A percentile compares a stretch with the other conserved stretches of the same genome.
phyloP scores from a whole-genome alignment of 2,888 invertebrate genomes.

The Cephalotes varians region DNA sequence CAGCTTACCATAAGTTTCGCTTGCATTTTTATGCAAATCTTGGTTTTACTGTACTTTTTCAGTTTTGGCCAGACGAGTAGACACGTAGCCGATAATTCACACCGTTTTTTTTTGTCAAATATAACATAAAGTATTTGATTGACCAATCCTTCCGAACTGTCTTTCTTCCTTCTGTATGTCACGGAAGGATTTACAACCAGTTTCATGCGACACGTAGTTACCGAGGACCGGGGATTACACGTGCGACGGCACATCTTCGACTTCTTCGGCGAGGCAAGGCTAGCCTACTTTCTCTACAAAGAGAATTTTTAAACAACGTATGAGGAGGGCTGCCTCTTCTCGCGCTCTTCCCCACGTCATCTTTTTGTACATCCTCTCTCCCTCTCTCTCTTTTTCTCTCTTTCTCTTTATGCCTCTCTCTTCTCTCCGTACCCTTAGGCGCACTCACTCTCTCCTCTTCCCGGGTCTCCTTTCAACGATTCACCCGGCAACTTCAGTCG shows the following conservation, averaged over 20 bases:
- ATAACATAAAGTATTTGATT: not conserved
- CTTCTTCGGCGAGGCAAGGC: conserved; percentile 62
- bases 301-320: conserved; percentile 82
- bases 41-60: not conserved
- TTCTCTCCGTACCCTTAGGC: conserved; percentile 50
- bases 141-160: conserved; percentile 12
- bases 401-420: conserved; percentile 40
- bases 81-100: not conserved
- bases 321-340: conserved; percentile 73
- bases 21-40: conserved; percentile 9
- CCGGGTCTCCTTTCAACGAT: conserved; percentile 76
- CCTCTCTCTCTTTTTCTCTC: conserved; percentile 4
- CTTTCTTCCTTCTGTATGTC: not conserved
- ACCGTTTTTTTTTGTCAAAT: not conserved
- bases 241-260: conserved; percentile 73
- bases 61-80: not conserved
- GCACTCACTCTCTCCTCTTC: conserved; percentile 53
- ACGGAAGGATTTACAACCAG: conserved; percentile 41
- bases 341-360: conserved; percentile 67
- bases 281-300: conserved; percentile 85
- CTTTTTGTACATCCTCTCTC: conserved; percentile 52
- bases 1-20: conserved; percentile 19
- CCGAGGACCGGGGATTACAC: not conserved
- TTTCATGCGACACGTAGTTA: conserved; percentile 15
- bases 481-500: conserved; percentile 73